Percentiles rank a stretch among this genome's conserved stretches.
phyloP scores from a whole-genome alignment of 1,140 invertebrate species.

The Orchesella cincta region DNA sequence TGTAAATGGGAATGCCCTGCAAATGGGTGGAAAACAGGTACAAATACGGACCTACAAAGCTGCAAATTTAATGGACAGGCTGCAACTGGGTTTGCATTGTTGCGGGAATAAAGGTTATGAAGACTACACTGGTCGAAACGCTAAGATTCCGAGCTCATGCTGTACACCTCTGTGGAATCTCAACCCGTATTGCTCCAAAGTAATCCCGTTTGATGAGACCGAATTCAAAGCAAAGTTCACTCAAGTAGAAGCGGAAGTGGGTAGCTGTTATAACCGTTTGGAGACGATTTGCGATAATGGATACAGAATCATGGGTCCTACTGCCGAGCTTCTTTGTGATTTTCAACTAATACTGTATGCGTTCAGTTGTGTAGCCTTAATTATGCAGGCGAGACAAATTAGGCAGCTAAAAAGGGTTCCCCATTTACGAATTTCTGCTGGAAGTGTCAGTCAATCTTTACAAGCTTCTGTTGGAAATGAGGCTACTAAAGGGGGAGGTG shows the following conservation, averaged over 20 bases:
- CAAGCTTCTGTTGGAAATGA: neutral
- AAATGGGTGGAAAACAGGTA: neutral
- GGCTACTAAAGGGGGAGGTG: neutral
- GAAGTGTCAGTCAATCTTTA: neutral
- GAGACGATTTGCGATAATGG: neutral
- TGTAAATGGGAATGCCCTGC: neutral
- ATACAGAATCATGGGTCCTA: neutral
- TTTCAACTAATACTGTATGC: neutral
- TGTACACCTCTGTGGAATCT: constrained; percentile 10
- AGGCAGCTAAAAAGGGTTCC: neutral
- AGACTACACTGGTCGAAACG: neutral
- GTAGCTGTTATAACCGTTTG: neutral
- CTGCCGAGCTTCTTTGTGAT: neutral
- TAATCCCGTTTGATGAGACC: neutral
- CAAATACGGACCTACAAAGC: neutral
- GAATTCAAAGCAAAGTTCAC: neutral
- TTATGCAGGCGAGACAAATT: constrained; percentile 1
- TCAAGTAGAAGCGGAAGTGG: neutral
- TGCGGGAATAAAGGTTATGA: neutral
- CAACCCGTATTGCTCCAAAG: neutral
- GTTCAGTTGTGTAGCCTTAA: neutral
- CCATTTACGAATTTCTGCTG: neutral
- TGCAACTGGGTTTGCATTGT: neutral
- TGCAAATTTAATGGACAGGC: constrained; percentile 1
- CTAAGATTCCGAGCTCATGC: neutral